Base-by-base conservation (phyloP, 2,888 invertebrate genomes). In the Drosophila mulleri region DNA sequence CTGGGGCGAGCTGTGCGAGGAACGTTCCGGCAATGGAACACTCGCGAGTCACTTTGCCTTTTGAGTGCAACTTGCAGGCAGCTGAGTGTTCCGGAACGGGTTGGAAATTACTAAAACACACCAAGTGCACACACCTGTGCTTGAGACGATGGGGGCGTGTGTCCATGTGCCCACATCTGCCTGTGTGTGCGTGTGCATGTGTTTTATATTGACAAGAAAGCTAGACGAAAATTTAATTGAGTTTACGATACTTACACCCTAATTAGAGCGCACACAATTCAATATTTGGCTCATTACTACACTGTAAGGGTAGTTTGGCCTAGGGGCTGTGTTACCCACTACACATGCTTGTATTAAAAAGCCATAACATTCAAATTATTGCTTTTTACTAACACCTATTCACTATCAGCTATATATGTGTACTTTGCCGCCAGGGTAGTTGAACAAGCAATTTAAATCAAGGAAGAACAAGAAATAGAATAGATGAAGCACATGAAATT, bases 221-320 rank as follows among this genome's bases (percentile, higher is more conserved):
- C 53, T 77, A 83, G 72, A 64, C 84, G 63, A 73, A 81, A 71
- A 79, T 82, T 83, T 79, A 82, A 84, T 87, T 88, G 82, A 72
- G 67, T 79, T 75, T 72, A 66, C 56, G 71, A 62, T 72, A 79
- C 62, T 45, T 59, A 35, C 50, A 63, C 54, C 56, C 45, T 63
- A 57, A 66, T 61, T 72, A 53, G 23, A 42, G 48, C 32, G 62
- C 61, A 67, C 54, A 79, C 76, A 82, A 76, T 82, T 83, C 83
- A 85, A 88, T 80, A 72, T 65, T 75, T 65, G 72, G 64, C 76
- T 72, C 76, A 65, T 80, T 78, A 67, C 29, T 29, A 56, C 39
- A 47, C 23, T 26, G 56, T 48, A 44, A 64, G 81, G 78, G 79
- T 74, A 50, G 75, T 62, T 66, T 35, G 35, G 23, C n/a, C 23